A percentile compares a stretch with the other conserved stretches of the same genome.
phyloP scores from a whole-genome alignment of 2,888 invertebrate genomes.

The Matsumyia berberina region DNA sequence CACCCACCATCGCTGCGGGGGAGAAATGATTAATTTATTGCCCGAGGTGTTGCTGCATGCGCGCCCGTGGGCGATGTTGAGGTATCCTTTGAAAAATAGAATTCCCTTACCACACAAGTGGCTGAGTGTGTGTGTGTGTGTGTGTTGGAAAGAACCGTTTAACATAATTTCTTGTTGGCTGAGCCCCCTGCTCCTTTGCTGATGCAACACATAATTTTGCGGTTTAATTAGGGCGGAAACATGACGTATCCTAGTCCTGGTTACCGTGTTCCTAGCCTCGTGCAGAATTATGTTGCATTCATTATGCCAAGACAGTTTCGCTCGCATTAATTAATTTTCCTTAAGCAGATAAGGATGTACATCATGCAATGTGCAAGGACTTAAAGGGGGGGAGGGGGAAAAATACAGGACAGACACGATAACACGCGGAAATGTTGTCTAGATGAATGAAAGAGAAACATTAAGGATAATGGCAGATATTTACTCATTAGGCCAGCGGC shows the following conservation, averaged over 20 bases:
- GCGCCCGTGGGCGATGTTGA: conserved; percentile 63
- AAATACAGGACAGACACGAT: conserved; percentile 15
- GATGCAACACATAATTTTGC: conserved; percentile 65
- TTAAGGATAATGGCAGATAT: conserved; percentile 36
- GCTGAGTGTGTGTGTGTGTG: conserved; percentile 5
- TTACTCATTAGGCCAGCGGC: conserved; percentile 47
- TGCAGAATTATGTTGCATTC: conserved; percentile 34
- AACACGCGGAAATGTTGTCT: conserved; percentile 45
- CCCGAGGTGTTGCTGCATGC: conserved; percentile 70
- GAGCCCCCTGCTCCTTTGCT: conserved; percentile 21
- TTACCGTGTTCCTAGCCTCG: background rate
- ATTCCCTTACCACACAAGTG: too few relatives aligned
- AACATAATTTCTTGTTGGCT: conserved; percentile 49
- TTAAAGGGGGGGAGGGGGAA: background rate
- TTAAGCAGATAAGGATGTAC: conserved; percentile 34
- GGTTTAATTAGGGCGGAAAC: conserved; percentile 69
- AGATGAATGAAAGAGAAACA: conserved; percentile 18
- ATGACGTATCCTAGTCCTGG: conserved; percentile 20
- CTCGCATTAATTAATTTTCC: conserved; percentile 46
- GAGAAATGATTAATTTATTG: conserved; percentile 71
- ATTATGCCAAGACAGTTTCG: background rate
- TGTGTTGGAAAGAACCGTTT: conserved; percentile 26
- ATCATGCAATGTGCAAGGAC: conserved; percentile 3
- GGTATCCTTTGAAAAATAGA: conserved; percentile 46
- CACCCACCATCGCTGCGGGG: conserved; percentile 28